Conservation (phyloP, 2,113 vertebrate species). For the Furnarius figulus region DNA sequence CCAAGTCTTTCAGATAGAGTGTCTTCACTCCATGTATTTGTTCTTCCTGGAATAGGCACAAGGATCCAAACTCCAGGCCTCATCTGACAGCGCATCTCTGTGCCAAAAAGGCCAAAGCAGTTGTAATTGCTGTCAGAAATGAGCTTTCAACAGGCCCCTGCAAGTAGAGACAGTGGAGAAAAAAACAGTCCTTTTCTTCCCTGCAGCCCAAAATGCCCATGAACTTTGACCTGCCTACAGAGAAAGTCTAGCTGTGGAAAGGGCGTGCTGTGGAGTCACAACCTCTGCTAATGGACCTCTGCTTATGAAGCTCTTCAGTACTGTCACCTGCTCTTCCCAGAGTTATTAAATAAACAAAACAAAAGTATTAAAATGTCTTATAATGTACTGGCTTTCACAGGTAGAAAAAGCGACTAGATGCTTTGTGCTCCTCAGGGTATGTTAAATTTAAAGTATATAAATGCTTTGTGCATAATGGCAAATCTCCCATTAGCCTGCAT, state of each 20-base stretch:
- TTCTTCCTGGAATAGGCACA: not conserved
- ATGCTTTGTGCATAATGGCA: fast-evolving
- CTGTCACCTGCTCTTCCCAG: not conserved
- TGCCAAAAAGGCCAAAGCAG: not conserved
- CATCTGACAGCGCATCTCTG: not conserved
- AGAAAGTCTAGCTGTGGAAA: not conserved
- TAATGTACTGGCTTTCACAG: not conserved
- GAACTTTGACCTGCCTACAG: not conserved
- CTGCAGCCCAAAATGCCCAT: not conserved
- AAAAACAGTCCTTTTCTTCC: not conserved
- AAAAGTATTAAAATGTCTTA: not conserved
- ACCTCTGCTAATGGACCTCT: not conserved
- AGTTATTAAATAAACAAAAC: not conserved
- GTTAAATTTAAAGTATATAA: not conserved
- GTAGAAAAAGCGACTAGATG: not conserved
- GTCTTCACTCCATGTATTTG: not conserved
- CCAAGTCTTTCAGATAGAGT: conserved; percentile 7
- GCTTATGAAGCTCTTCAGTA: not conserved
- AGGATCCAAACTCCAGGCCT: not conserved
- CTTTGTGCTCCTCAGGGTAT: not conserved
- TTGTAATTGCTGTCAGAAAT: conserved; percentile 14
- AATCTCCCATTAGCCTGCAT: not conserved
- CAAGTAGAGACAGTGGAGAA: not conserved
- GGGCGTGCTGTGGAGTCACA: not conserved
- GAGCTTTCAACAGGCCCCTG: not conserved